Conservation (phyloP, 2,113 vertebrate genomes). For the Oxyruncus cristatus region DNA sequence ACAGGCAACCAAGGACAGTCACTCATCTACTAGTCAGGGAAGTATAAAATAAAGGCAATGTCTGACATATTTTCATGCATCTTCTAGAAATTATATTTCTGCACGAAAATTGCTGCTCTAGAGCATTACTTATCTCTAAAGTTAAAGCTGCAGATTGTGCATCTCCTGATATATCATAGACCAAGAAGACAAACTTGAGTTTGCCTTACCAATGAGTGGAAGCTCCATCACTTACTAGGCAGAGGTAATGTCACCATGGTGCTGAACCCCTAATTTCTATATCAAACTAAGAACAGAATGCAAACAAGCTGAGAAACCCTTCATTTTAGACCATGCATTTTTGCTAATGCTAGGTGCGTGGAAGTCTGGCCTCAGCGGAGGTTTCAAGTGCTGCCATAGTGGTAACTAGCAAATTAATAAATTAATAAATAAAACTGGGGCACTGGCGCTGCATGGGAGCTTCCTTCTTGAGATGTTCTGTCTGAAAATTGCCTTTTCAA, state of each 20-base stretch:
- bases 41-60: neutral
- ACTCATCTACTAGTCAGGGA: neutral
- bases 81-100: neutral
- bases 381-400: neutral
- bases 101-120: neutral
- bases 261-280: neutral
- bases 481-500: neutral
- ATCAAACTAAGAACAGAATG: neutral
- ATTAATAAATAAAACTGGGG: neutral
- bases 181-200: neutral
- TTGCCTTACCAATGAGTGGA: neutral
- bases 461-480: neutral
- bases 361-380: neutral
- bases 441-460: accelerated
- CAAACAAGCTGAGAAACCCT: neutral
- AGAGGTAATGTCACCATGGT: neutral
- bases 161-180: neutral
- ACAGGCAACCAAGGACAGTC: neutral
- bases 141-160: neutral
- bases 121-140: neutral
- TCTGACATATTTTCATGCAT: neutral
- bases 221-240: accelerated
- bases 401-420: neutral
- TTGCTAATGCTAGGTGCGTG: neutral
- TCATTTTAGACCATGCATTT: neutral